Evolutionary conservation across 53 echinoderm and acorn worm species (phyloP).

Genomic region (Echinarachnius parma): DNA sequence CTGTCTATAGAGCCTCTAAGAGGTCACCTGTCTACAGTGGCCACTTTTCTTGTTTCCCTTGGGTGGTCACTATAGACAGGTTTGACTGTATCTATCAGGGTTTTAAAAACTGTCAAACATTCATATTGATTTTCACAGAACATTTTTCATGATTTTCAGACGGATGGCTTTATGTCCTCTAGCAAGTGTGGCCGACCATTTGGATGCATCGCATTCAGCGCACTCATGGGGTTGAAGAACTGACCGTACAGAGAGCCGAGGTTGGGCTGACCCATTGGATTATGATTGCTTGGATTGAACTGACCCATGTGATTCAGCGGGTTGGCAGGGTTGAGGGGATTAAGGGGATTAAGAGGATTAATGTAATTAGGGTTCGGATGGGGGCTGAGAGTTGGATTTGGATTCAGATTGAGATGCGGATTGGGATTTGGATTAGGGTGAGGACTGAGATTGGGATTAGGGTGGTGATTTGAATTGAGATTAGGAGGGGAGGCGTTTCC

Average conservation of each 20-base stretch:
- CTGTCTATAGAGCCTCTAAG: no score
- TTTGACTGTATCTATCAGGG: no score
- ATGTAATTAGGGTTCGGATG: not conserved
- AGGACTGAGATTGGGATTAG: not conserved
- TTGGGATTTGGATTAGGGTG: not conserved
- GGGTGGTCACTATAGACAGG: no score
- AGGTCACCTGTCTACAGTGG: no score
- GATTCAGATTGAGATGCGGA: not conserved
- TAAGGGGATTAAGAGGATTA: slow-evolving; percentile 19
- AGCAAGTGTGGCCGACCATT: not conserved
- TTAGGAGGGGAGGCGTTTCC: not conserved
- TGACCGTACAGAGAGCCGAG: slow-evolving; percentile 6
- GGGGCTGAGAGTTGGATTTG: not conserved
- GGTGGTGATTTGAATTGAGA: not conserved
- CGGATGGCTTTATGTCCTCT: slow-evolving; percentile 26
- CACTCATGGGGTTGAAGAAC: slow-evolving; percentile 20
- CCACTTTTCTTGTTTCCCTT: no score
- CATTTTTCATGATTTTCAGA: not conserved
- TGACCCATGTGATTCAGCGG: slow-evolving; percentile 7
- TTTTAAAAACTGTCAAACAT: no score
- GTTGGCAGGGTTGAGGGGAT: slow-evolving; percentile 19
- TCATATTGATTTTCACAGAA: no score
- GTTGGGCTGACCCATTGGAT: not conserved
- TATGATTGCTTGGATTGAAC: slow-evolving; percentile 21
- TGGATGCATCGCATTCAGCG: slow-evolving; percentile 19